These are phyloP conservation scores for Tricholaema leucomelas DNA, from an alignment of 2,113 vertebrate genomes.

Conservation along the genomic window DNA sequence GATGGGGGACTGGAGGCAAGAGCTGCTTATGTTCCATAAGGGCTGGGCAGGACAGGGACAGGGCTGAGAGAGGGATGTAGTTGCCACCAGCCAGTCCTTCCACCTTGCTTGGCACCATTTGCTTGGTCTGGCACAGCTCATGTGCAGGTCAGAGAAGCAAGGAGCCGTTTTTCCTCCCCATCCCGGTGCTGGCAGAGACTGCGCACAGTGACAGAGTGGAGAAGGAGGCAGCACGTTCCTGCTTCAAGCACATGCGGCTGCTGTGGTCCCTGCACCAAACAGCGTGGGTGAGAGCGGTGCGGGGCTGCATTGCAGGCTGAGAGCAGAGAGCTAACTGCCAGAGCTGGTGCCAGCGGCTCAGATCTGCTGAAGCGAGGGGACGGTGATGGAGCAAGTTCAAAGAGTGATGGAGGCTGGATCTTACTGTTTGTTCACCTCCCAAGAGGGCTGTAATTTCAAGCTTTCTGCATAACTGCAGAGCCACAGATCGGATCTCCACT, in stretches of 20 bases:
- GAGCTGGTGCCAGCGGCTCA: not conserved
- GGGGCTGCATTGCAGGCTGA: slow-evolving; percentile 58
- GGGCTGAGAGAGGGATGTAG: not conserved
- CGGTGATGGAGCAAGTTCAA: not conserved
- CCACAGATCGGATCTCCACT: not conserved
- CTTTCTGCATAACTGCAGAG: not conserved
- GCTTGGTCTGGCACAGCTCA: not conserved
- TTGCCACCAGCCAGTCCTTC: not conserved
- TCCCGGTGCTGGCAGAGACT: not conserved
- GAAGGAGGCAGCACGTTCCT: not conserved
- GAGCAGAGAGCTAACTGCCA: not conserved
- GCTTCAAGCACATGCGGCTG: not conserved
- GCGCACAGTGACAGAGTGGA: not conserved
- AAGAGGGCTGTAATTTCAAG: not conserved
- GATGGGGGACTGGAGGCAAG: not conserved
- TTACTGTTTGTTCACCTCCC: not conserved
- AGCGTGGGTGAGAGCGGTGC: not conserved
- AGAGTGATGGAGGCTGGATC: not conserved
- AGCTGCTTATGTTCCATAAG: not conserved
- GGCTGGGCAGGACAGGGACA: not conserved
- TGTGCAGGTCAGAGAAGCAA: not conserved
- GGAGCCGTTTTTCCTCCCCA: not conserved
- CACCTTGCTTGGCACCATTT: fast-evolving
- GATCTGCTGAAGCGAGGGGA: not conserved
- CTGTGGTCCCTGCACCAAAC: slow-evolving; percentile 46